Percentiles rank a stretch among this genome's conserved stretches.
These are phyloP conservation scores for Siderastrea radians DNA, from an alignment of 92 coral and sea anemone species.

Conservation along the genomic window DNA sequence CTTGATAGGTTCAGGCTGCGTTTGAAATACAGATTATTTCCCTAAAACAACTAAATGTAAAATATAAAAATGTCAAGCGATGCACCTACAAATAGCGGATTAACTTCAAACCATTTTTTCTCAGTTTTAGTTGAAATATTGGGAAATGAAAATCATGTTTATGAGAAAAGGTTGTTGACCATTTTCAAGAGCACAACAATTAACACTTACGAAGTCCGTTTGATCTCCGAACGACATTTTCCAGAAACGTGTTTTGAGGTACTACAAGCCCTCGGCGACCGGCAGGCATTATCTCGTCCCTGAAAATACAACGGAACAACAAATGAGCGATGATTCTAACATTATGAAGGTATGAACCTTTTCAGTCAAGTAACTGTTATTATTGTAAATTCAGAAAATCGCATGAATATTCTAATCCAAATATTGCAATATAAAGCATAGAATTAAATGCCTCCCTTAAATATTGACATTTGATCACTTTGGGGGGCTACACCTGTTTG, in stretches of 20 bases:
- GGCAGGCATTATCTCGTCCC: conserved; percentile 80
- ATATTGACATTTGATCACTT: neutral
- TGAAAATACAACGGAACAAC: conserved; percentile 29
- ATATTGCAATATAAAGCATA: conserved; percentile 24
- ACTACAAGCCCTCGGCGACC: conserved; percentile 97
- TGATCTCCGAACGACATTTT: conserved; percentile 91
- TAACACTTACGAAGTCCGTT: conserved; percentile 94
- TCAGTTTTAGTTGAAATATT: neutral
- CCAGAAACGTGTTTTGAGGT: conserved; percentile 95
- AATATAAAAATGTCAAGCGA: neutral
- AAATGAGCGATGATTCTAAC: neutral
- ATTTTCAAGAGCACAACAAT: neutral
- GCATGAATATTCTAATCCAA: conserved; percentile 38
- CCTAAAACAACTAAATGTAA: neutral
- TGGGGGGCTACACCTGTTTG: conserved; percentile 33
- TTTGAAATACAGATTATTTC: neutral
- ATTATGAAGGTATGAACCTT: neutral
- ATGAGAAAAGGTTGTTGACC: neutral
- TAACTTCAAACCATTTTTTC: neutral
- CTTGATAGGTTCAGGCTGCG: neutral
- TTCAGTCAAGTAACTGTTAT: conserved; percentile 1
- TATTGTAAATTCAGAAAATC: neutral
- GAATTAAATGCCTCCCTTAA: conserved; percentile 22
- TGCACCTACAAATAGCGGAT: neutral
- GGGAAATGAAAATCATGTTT: neutral